Base-by-base conservation (phyloP, 2,888 invertebrate species). In the Odontomyia ornata region DNA sequence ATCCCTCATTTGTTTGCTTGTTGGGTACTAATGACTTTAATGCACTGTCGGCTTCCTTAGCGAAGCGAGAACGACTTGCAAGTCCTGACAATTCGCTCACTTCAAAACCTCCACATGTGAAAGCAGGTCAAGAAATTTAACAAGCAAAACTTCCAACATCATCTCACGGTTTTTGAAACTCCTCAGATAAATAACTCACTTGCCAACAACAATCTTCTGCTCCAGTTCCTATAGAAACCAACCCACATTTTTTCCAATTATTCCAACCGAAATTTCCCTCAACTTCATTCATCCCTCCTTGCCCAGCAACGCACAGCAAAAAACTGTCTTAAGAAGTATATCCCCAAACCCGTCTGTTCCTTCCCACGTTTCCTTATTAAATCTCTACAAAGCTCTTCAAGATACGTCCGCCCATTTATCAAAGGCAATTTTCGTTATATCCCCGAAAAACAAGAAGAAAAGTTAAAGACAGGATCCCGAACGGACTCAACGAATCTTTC, bases 161-260 rank as follows among this genome's bases (percentile, higher is more conserved):
- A 52, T 13, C 18, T 15, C 13, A n/a, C 7, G 3, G 13, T 18
- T 18, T n/a, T 52, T 1, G 25, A 60, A 11, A 60, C 57, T 21
- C 21, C 13, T 21, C 57, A 9, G 23, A 60, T 60, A 60, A 60
- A 60, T 60, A 60, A 25, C 57, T 60, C 25, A 60, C 57, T 25
- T 25, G 64, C 64, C 64, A 64, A 25, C 30, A 64, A 30, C 64
- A 64, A 11, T 64, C 30, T 64, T 15, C 64, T 30, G 47, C 69
- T 47, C 36, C 67, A 46, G 69, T 46, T 69, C 23, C 69, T 69
- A 69, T 69, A 47, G 69, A 47, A 69, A 47, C 27, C 47, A 23
- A 47, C 47, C 25, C 69, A 69, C 46, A 43, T 69, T 69, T 60
- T 30, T 46, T 46, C 11, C 13, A 3, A 69, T 25, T 23, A 21